Conservation (phyloP, 2,888 invertebrate species). For the Lochmaea capreae region DNA sequence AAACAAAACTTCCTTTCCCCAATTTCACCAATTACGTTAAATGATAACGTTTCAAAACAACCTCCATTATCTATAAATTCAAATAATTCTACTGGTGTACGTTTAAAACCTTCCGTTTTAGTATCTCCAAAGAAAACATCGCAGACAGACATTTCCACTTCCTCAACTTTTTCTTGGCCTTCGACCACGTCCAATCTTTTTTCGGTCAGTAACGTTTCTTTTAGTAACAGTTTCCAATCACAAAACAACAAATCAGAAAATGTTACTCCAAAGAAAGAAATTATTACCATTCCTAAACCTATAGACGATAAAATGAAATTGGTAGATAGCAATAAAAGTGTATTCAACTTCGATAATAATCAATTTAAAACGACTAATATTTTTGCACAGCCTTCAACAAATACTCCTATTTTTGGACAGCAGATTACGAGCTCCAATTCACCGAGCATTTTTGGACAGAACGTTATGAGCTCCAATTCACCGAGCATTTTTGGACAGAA, state of each 20-base stretch:
- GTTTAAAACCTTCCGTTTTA: neutral
- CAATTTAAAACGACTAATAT: neutral
- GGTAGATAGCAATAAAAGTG: neutral
- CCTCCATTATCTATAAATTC: neutral
- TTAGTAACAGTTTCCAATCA: neutral
- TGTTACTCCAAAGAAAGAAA: constrained; percentile 10
- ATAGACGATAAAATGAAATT: neutral
- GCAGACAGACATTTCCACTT: constrained; percentile 32
- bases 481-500: constrained; percentile 10
- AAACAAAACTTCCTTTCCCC: neutral
- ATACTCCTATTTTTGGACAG: neutral
- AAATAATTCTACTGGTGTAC: neutral
- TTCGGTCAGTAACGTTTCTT: constrained; percentile 5
- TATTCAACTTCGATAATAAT: constrained; percentile 6
- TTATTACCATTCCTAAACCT: constrained; percentile 37
- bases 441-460: constrained; percentile 11
- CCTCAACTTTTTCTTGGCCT: constrained; percentile 42
- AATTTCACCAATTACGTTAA: neutral
- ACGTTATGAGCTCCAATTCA: neutral
- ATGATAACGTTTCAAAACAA: neutral
- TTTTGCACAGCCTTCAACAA: neutral
- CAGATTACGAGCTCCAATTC: neutral
- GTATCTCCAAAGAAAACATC: constrained; percentile 33
- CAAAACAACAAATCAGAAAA: neutral
- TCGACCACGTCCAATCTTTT: constrained; percentile 38